phyloP scores from a whole-genome alignment of 2,797 vertebrate species.

The Myripristis jacobus region DNA sequence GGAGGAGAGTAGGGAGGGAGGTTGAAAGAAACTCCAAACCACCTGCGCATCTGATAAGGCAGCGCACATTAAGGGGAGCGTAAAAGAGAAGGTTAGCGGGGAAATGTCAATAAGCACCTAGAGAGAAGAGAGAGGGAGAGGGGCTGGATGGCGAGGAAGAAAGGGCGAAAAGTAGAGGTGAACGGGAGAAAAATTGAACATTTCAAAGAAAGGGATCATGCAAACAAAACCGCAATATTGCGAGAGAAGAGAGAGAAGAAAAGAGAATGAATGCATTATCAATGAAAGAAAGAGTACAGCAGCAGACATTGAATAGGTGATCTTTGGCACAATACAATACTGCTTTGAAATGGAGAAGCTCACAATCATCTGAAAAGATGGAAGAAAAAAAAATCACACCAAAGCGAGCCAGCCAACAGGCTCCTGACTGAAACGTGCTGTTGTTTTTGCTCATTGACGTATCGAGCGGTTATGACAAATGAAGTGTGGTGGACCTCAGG shows the following conservation, averaged over 20 bases:
- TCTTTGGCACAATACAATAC: conserved; percentile 75
- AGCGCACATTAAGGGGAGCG: conserved; percentile 81
- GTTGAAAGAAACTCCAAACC: conserved; percentile 88
- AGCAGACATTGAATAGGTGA: conserved; percentile 68
- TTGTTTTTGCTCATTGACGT: conserved; percentile 76
- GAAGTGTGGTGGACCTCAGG: conserved; percentile 83
- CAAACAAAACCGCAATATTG: conserved; percentile 39
- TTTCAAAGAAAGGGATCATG: conserved; percentile 62
- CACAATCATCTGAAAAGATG: conserved; percentile 70
- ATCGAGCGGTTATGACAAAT: conserved; percentile 83
- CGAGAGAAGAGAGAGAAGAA: conserved; percentile 51
- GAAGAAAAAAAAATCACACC: conserved; percentile 69
- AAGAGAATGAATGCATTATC: conserved; percentile 71
- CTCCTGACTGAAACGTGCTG: conserved; percentile 70
- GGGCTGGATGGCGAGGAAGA: conserved; percentile 28
- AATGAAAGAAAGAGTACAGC: conserved; percentile 69
- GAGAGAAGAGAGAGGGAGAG: conserved; percentile 67
- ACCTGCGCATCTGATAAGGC: conserved; percentile 89
- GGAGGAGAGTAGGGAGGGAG: conserved; percentile 82
- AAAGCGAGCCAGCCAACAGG: conserved; percentile 58
- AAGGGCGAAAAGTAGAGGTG: conserved; percentile 2
- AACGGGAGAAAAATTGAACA: conserved; percentile 39
- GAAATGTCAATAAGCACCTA: conserved; percentile 82
- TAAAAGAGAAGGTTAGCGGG: conserved; percentile 84
- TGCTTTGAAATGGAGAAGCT: conserved; percentile 78